Conservation (phyloP, 1,140 invertebrate species). For the Bemisia tabaci region DNA sequence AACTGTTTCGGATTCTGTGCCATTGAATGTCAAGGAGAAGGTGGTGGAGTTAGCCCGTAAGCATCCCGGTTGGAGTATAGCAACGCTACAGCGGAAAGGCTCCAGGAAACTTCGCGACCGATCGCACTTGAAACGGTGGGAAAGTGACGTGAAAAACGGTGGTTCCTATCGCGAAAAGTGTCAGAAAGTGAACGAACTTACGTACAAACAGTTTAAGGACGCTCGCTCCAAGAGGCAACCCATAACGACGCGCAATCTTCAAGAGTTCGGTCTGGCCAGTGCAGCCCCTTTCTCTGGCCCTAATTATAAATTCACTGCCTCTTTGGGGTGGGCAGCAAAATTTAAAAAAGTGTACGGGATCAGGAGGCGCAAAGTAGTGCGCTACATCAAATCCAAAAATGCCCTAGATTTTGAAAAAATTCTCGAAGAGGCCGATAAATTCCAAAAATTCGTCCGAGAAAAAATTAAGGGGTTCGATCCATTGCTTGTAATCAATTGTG, state of each 20-base stretch:
- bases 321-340: neutral
- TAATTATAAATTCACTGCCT: neutral
- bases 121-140: neutral
- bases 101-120: neutral
- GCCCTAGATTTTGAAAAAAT: neutral
- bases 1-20: neutral
- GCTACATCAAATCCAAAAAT: neutral
- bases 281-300: neutral
- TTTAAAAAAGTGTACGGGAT: neutral
- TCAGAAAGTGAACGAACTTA: neutral
- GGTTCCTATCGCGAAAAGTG: neutral
- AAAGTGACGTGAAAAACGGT: neutral
- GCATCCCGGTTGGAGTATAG: neutral
- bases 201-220: neutral
- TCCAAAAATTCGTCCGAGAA: slow-evolving; percentile 10
- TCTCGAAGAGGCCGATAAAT: slow-evolving; percentile 6
- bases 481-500: slow-evolving; percentile 15
- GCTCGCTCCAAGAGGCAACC: neutral
- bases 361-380: neutral
- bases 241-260: neutral
- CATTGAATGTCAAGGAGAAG: neutral
- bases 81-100: neutral
- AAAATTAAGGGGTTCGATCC: slow-evolving; percentile 7
- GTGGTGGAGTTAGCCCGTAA: neutral
- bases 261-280: neutral